Evolutionary conservation across 2,113 vertebrate genomes (phyloP).

Genomic region (Megaceryle maxima): DNA sequence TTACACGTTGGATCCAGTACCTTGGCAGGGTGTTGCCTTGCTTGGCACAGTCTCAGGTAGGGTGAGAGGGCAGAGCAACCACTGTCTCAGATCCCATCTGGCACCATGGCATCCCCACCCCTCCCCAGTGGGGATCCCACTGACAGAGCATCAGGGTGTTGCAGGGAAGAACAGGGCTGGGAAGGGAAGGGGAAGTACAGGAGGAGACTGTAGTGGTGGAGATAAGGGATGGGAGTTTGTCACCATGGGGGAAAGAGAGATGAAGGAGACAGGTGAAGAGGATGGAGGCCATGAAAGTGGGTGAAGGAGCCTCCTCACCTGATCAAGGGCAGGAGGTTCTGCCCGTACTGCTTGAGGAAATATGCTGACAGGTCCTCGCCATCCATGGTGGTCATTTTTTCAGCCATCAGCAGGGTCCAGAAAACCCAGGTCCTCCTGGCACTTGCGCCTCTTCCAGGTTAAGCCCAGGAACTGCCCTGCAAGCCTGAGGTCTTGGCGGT

Average conservation of each 20-base stretch:
- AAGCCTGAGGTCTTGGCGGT: too few relatives aligned
- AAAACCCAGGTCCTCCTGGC: background rate
- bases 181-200: background rate
- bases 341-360: constrained; percentile 55
- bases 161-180: background rate
- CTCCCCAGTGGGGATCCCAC: background rate
- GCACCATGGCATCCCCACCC: background rate
- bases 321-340: constrained; percentile 45
- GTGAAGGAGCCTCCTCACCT: constrained; percentile 43
- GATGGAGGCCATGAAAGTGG: background rate
- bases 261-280: background rate
- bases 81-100: rapidly evolving
- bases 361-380: constrained; percentile 48
- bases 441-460: too few relatives aligned
- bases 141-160: too few relatives aligned
- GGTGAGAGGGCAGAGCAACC: background rate
- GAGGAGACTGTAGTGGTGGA: background rate
- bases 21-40: background rate
- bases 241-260: rapidly evolving
- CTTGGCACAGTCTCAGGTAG: background rate
- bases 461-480: background rate
- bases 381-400: constrained; percentile 22
- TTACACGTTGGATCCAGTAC: rapidly evolving
- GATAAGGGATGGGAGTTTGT: background rate
- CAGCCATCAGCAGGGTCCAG: background rate